Base-by-base conservation (phyloP, 1,140 invertebrate species). In the Drosophila hydei region DNA sequence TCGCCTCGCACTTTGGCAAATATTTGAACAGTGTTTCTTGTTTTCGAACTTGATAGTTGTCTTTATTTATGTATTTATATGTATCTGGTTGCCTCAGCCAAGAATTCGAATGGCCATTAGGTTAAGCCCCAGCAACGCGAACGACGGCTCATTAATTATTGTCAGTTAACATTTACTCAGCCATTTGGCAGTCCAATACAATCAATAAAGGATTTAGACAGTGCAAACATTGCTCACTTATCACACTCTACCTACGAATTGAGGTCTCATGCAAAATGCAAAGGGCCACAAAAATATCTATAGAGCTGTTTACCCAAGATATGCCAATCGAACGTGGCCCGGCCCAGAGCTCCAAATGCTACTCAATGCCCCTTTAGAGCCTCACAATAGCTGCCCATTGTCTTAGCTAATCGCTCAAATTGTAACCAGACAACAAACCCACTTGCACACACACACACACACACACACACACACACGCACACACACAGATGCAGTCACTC, bases 401-500 rank as follows among this genome's bases (percentile, higher is more conserved):
- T 88, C 83, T 88, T 88, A 88, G 83, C 83, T 88, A 88, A 88
- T 88, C 83, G 83, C 87, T 88, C 67, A 81, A 87, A 88, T 83
- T 79, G 75, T 88, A 67, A 76, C 81, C 83, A 85, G 77, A 40
- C 65, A 30, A 55, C 73, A 72, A 80, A 70, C 74, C 62, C 36
- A 64, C 51, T 27, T 45, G 51, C 55, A 51, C 30, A 42, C 7
- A 36, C 42, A 61, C 12, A 54, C 42, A 73, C 54, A 38, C 59
- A 67, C 30, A 45, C 16, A 43, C 18, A 21, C 30, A 42, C 9
- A 11, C 30, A 27, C 42, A 11, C 42, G 8, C n/a, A 36, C 14
- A 45, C n/a, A 54, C 42, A 60, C 42, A 50, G 12, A 55, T n/a
- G n/a, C n/a, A n/a, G n/a, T n/a, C 68, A 94, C 96, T 94, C 94